Conservation (phyloP, 2,888 invertebrate species). For the Galerucella nymphaeae region DNA sequence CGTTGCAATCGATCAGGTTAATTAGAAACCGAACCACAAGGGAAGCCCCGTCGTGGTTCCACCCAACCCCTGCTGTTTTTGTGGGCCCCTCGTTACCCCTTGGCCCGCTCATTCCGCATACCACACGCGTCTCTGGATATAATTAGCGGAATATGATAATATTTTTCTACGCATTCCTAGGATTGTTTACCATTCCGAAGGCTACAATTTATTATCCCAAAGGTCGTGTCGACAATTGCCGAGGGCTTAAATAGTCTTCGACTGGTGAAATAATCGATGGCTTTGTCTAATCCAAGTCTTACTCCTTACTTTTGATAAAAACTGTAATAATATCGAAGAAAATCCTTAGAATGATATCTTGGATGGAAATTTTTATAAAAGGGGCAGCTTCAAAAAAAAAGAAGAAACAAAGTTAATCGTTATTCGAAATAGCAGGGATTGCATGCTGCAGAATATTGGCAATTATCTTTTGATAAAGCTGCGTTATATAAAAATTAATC, state of each 20-base stretch:
- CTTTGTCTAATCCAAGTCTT: neutral
- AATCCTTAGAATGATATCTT: neutral
- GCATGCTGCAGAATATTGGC: conserved; percentile 42
- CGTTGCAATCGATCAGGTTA: conserved; percentile 62
- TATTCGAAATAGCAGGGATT: conserved; percentile 36
- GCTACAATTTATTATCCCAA: conserved; percentile 10
- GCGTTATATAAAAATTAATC: conserved; percentile 42
- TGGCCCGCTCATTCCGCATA: conserved; percentile 39
- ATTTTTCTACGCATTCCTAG: conserved; percentile 47
- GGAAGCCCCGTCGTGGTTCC: conserved; percentile 56
- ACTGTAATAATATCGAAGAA: neutral
- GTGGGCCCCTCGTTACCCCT: conserved; percentile 47
- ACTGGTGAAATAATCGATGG: neutral
- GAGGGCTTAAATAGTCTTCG: neutral
- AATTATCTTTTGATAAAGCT: conserved; percentile 45
- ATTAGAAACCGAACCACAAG: conserved; percentile 57
- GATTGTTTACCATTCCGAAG: conserved; percentile 32
- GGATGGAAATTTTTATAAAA: neutral
- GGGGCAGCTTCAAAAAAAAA: neutral
- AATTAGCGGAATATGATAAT: conserved; percentile 55
- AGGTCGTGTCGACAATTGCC: conserved; percentile 3
- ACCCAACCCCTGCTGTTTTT: conserved; percentile 56
- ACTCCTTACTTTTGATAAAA: neutral
- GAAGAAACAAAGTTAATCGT: conserved; percentile 17
- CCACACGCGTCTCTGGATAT: conserved; percentile 51